Evolutionary conservation across 2,888 invertebrate species (phyloP).

Genomic region (Heliconius hortense): DNA sequence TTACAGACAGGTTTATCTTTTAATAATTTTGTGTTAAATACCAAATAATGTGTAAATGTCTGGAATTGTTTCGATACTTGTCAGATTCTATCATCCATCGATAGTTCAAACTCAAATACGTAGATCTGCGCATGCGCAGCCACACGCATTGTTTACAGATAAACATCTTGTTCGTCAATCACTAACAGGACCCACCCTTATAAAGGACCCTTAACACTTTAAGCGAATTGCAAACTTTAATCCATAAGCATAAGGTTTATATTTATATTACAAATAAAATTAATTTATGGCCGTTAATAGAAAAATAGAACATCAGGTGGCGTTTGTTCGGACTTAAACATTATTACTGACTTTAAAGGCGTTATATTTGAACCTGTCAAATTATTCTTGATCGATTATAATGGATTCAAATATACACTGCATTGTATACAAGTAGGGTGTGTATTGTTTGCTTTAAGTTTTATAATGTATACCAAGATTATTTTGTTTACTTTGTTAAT

Average conservation of each 20-base stretch:
- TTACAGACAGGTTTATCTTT: neutral
- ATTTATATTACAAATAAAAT: slow-evolving; percentile 20
- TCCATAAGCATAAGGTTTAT: slow-evolving; percentile 14
- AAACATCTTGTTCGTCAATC: slow-evolving; percentile 71
- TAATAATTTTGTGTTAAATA: neutral
- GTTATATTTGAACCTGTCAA: slow-evolving; percentile 44
- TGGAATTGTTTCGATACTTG: slow-evolving; percentile 39
- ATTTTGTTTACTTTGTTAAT: neutral
- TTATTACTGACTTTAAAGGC: slow-evolving; percentile 54
- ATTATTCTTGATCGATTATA: slow-evolving; percentile 35
- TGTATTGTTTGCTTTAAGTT: slow-evolving; percentile 6
- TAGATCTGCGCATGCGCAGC: slow-evolving; percentile 53
- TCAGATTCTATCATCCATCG: slow-evolving; percentile 55
- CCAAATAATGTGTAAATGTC: neutral
- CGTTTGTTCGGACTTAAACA: slow-evolving; percentile 54
- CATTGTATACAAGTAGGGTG: slow-evolving; percentile 1
- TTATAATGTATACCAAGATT: slow-evolving; percentile 6
- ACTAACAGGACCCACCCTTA: slow-evolving; percentile 50
- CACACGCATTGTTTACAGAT: slow-evolving; percentile 76
- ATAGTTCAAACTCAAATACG: slow-evolving; percentile 57
- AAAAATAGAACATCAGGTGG: slow-evolving; percentile 58
- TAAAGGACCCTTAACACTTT: slow-evolving; percentile 26
- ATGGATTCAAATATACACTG: slow-evolving; percentile 19
- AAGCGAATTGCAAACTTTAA: slow-evolving; percentile 32
- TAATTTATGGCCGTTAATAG: slow-evolving; percentile 54